These are phyloP conservation scores for Micromussa lordhowensis DNA, from an alignment of 92 coral and sea anemone species.

Conservation along the genomic window DNA sequence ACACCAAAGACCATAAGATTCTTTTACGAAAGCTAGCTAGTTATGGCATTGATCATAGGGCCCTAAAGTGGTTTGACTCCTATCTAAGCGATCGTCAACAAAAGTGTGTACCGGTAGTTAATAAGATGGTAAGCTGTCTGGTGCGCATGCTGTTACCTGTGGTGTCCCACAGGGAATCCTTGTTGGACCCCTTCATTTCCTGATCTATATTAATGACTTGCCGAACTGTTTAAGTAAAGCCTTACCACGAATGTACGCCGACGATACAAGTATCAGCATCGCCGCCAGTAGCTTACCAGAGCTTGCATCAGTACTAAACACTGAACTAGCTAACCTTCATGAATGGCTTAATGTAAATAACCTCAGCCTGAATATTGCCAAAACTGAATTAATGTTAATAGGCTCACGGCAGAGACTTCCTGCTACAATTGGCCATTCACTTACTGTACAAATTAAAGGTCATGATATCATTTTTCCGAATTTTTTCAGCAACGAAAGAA, in stretches of 20 bases:
- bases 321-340: not conserved
- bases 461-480: too few species aligned
- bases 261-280: not conserved
- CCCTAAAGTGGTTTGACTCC: not conserved
- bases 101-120: not conserved
- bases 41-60: not conserved
- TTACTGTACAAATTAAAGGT: not conserved
- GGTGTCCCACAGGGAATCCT: not conserved
- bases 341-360: conserved; percentile 1
- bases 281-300: not conserved
- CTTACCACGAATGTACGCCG: not conserved
- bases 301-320: not conserved
- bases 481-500: too few species aligned
- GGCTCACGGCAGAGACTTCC: not conserved
- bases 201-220: not conserved
- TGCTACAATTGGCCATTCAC: not conserved
- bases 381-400: not conserved
- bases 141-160: not conserved
- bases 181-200: not conserved
- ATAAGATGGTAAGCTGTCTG: not conserved
- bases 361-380: not conserved
- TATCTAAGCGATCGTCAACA: too few species aligned
- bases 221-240: not conserved
- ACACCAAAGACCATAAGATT: not conserved
- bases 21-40: conserved; percentile 3